Base-by-base conservation (phyloP, 2,888 invertebrate species). In the Caenorhabditis japonica region DNA sequence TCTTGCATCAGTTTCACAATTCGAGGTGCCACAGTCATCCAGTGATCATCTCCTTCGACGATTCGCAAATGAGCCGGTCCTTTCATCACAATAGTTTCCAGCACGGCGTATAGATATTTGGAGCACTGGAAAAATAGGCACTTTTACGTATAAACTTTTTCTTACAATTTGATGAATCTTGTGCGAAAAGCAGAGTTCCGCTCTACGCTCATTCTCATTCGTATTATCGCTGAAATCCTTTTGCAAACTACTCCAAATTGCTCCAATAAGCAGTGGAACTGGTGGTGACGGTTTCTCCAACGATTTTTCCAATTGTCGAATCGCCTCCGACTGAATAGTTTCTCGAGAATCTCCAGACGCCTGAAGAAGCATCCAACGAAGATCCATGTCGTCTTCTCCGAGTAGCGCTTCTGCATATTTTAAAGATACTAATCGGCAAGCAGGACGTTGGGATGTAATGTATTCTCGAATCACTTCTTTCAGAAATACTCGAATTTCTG, bases 391-490 rank as follows among this genome's bases (percentile, higher is more conserved):
- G 8, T 58, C 36, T 7, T 76, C 74, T 34, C 68, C 58, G 33
- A 81, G 72, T 27, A 83, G 55, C 10, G 80, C 76, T 53, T 80
- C 81, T 0, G 75, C 70, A 51, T 81, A 83, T 47, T 83, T 83
- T 33, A 83, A 41, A 13, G 79, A 73, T 1, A 66, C 77, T 52
- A 83, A 52, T 8, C 81, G 70, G 30, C 79, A 76, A 7, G 64
- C 68, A 1, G 76, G 53, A 23, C 56, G 51, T 7, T 77, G 76
- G 49, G 77, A 68, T 19, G 53, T 51, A 13, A 81, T 69, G 52
- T 72, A 58, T 17, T 71, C 59, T 4, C 61, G 47, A 34, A 81
- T 75, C n/a, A 73, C 27, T 10, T 51, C 53, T n/a, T 70, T 71
- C 25, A 80, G 66, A 3, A 52, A 44, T 13, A 51, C 39, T 8